Conservation (phyloP, 2,797 vertebrate species). For the Coranthus polyacanthus region DNA sequence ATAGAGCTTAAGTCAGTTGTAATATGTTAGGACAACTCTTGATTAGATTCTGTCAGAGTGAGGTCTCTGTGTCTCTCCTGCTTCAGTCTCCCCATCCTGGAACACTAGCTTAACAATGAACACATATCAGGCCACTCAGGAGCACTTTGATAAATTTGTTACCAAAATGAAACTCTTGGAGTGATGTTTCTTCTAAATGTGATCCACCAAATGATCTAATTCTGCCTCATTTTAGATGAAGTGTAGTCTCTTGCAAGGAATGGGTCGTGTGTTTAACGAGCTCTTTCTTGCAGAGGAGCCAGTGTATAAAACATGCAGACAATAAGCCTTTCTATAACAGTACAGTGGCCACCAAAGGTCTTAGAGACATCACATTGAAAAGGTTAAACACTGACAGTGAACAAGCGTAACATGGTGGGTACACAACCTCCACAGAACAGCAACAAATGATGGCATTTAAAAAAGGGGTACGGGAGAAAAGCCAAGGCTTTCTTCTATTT, state of each 20-base stretch:
- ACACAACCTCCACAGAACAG: slow-evolving; percentile 76
- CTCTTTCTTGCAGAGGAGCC: slow-evolving; percentile 36
- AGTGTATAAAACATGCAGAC: slow-evolving; percentile 55
- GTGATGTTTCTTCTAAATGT: slow-evolving; percentile 31
- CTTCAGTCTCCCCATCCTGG: slow-evolving; percentile 37
- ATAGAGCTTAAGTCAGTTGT: slow-evolving; percentile 77
- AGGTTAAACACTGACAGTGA: slow-evolving; percentile 83
- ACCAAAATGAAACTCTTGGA: slow-evolving; percentile 50
- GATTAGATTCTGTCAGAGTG: slow-evolving; percentile 79
- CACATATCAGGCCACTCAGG: slow-evolving; percentile 47
- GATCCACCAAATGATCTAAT: slow-evolving; percentile 40
- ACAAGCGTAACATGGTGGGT: slow-evolving; percentile 77
- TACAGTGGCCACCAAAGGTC: slow-evolving; percentile 73
- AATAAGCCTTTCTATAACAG: slow-evolving; percentile 53
- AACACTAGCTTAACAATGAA: slow-evolving; percentile 56
- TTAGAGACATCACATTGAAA: slow-evolving; percentile 79
- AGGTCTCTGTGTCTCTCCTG: slow-evolving; percentile 65
- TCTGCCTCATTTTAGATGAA: slow-evolving; percentile 20
- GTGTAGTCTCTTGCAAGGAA: slow-evolving; percentile 13
- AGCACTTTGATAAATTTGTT: slow-evolving; percentile 46
- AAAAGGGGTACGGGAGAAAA: slow-evolving; percentile 40
- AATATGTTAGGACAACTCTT: slow-evolving; percentile 81
- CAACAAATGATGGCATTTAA: slow-evolving; percentile 79
- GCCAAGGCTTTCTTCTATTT: slow-evolving; percentile 33
- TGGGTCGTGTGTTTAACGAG: slow-evolving; percentile 32